Evolutionary conservation across 2,797 vertebrate genomes (phyloP).

Genomic region (Macropodus opercularis): DNA sequence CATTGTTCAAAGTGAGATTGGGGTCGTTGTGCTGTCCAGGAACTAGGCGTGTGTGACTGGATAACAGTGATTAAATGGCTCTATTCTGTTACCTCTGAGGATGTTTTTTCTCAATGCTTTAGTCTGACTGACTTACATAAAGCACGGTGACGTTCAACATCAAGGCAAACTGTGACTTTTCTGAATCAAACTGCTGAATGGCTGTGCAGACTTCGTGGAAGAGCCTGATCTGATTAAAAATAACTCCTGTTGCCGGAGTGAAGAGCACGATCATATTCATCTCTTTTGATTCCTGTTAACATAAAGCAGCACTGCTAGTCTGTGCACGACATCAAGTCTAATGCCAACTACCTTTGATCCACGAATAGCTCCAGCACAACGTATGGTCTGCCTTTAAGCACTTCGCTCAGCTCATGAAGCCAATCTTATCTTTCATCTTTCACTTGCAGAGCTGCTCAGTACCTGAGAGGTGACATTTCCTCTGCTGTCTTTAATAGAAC

Average conservation of each 20-base stretch:
- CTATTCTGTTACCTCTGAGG: constrained; percentile 6
- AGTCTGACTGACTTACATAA: constrained; percentile 21
- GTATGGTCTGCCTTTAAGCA: neutral
- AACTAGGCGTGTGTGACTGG: constrained; percentile 15
- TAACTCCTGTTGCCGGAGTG: constrained; percentile 9
- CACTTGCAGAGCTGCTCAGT: neutral
- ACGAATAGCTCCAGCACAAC: neutral
- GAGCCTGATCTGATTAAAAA: constrained; percentile 21
- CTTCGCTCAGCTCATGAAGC: constrained; percentile 1
- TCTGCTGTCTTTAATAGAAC: neutral
- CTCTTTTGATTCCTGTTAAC: neutral
- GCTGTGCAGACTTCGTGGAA: constrained; percentile 6
- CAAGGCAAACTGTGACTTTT: constrained; percentile 3
- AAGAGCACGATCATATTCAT: constrained; percentile 1
- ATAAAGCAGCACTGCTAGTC: neutral
- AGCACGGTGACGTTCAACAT: neutral
- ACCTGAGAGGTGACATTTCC: constrained; percentile 4
- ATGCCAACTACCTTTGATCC: neutral
- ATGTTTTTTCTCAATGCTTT: neutral
- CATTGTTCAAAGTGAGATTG: neutral
- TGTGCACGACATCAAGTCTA: neutral
- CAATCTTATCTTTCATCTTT: constrained; percentile 27
- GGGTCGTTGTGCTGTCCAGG: neutral
- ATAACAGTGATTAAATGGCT: constrained; percentile 24
- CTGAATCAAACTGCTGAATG: constrained; percentile 23